Evolutionary conservation across 2,888 invertebrate species (phyloP).

Genomic region (Barypeithes pellucidus): DNA sequence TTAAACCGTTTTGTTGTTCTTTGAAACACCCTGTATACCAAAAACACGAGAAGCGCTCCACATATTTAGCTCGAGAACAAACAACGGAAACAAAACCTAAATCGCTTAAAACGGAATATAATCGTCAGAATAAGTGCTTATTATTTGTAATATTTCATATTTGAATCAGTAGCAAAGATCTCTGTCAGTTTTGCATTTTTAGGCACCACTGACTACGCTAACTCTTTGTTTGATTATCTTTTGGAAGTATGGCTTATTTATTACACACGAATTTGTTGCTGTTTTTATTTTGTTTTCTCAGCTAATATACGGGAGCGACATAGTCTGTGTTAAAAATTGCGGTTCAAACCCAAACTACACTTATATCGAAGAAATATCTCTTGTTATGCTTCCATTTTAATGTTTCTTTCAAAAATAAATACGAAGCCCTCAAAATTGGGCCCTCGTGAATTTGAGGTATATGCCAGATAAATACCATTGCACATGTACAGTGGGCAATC

Average conservation of each 20-base stretch:
- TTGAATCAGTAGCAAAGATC: slow-evolving; percentile 57
- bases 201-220: slow-evolving; percentile 51
- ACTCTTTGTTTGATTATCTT: slow-evolving; percentile 52
- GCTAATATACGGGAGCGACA: background rate
- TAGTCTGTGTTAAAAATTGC: too few relatives aligned
- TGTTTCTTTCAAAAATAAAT: too few relatives aligned
- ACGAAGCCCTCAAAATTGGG: too few relatives aligned
- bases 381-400: too few relatives aligned
- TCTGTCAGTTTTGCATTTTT: slow-evolving; percentile 52
- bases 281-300: slow-evolving; percentile 24
- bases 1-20: too few relatives aligned
- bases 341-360: too few relatives aligned
- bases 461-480: too few relatives aligned
- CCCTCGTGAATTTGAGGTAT: too few relatives aligned
- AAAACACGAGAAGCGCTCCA: slow-evolving; percentile 63
- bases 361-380: too few relatives aligned
- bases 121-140: slow-evolving; percentile 64
- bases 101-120: slow-evolving; percentile 65
- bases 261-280: slow-evolving; percentile 43
- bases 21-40: background rate
- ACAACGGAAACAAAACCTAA: slow-evolving; percentile 67
- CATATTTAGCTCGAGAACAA: slow-evolving; percentile 67
- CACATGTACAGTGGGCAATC: too few relatives aligned
- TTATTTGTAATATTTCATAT: slow-evolving; percentile 68
- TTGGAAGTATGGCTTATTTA: slow-evolving; percentile 42